phyloP scores from a whole-genome alignment of 2,797 vertebrate species.

The Pseudomugil gertrudae region DNA sequence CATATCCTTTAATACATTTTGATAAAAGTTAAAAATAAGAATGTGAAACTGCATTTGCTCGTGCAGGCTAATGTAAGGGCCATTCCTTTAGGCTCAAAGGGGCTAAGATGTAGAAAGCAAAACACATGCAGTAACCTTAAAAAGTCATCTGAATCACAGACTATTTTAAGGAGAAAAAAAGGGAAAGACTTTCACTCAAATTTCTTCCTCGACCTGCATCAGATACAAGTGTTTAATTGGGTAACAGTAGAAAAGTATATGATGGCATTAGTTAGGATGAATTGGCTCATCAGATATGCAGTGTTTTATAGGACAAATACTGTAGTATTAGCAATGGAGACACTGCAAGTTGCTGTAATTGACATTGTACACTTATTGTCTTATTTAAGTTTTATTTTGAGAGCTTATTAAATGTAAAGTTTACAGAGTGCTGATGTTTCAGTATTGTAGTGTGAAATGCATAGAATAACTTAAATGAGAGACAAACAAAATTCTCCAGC shows the following conservation, averaged over 20 bases:
- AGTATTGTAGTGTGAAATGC: conserved; percentile 39
- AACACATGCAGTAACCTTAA: background rate
- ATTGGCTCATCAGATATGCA: conserved; percentile 8
- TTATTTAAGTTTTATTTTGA: conserved; percentile 32
- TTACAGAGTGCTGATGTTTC: conserved; percentile 18
- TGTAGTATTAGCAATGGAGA: background rate
- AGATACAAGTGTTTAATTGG: background rate
- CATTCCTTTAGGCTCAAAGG: conserved; percentile 4
- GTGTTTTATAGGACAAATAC: background rate
- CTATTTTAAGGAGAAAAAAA: background rate
- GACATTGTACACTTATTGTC: conserved; percentile 16
- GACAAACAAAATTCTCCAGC: conserved; percentile 47
- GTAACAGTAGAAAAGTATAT: background rate
- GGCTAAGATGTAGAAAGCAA: background rate
- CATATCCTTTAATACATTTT: background rate
- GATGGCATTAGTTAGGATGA: conserved; percentile 7
- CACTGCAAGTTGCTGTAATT: conserved; percentile 3
- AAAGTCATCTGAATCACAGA: background rate
- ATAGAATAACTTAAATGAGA: conserved; percentile 19
- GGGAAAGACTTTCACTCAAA: background rate
- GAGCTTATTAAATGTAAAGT: conserved; percentile 1
- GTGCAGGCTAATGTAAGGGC: conserved; percentile 19
- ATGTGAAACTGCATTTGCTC: conserved; percentile 20
- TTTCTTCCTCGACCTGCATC: background rate
- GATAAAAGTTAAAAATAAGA: background rate